Conservation (phyloP, 2,888 invertebrate genomes). For the Catonia carolina region DNA sequence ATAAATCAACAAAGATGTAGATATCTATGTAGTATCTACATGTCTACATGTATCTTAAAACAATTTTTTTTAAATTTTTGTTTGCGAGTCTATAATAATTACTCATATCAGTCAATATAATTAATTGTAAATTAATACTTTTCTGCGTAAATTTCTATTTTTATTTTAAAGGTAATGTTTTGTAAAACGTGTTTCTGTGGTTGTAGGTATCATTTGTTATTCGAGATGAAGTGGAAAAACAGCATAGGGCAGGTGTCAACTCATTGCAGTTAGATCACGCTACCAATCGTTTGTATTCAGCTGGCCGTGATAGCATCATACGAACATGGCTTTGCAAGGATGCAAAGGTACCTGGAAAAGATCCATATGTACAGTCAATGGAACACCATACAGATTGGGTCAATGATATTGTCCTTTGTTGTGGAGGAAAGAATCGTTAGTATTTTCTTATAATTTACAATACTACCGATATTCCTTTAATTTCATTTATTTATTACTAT, state of each 20-base stretch:
- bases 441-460: conserved; percentile 29
- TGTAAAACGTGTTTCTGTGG: not conserved
- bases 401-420: conserved; percentile 96
- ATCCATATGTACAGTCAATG: conserved; percentile 90
- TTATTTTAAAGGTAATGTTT: not conserved
- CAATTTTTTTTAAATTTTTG: too few species aligned
- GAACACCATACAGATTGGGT: conserved; percentile 99
- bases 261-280: conserved; percentile 88
- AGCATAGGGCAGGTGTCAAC: conserved; percentile 93
- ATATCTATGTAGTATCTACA: too few species aligned
- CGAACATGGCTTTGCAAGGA: conserved; percentile 72
- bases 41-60: too few species aligned
- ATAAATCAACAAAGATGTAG: too few species aligned
- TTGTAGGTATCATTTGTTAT: conserved; percentile 93
- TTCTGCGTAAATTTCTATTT: conserved; percentile 1
- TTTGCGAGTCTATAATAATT: too few species aligned
- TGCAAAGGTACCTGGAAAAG: conserved; percentile 48
- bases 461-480: not conserved
- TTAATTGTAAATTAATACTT: not conserved
- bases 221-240: conserved; percentile 88
- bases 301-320: conserved; percentile 95
- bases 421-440: conserved; percentile 88
- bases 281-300: conserved; percentile 85
- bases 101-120: not conserved
- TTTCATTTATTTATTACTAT: not conserved